Base-by-base conservation (phyloP, 2,797 vertebrate species). In the Denticeps clupeoides region DNA sequence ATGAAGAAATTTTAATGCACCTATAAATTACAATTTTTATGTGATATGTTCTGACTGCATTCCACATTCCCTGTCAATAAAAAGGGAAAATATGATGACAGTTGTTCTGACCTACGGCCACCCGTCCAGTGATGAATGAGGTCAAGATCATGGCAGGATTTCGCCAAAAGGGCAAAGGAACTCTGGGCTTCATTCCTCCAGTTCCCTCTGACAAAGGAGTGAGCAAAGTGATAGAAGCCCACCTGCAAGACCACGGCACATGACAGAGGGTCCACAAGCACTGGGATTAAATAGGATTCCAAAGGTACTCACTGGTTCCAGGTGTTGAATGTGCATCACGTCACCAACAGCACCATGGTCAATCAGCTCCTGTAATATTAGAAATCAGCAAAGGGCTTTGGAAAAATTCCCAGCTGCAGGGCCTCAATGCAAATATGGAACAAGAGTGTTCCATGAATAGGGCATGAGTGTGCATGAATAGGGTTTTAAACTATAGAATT, bases 131-230 rank as follows among this genome's bases (percentile, higher is more conserved):
- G 83, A 58, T 83, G 68, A 45, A 89, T 87, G 10, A 89, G 67
- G 67, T 90, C 87, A 1, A 90, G 62, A 55, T 90, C 88, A 45
- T 89, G 88, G 61, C 87, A 90, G 1, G 85, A 88, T 59, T 89
- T 89, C 7, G 85, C 77, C 64, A 90, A 63, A 54, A 90, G 81
- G 41, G 83, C 74, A 51, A 87, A 90, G 3, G 85, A 81, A 59
- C 87, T 90, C 46, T 87, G 81, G 0, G 67, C 68, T 55, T 89
- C 80, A n/a, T 87, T 89, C 55, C 87, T 81, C 87, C 87, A 90
- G 69, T 83, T 90, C n/a, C 87, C 88, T 53, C 87, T 77, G 31
- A 90, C 87, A 63, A 74, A 89, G 0, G 87, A 89, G 66, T 90
- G 88, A 41, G 88, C 85, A 63, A 90, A 90, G 62, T 89, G 87